Evolutionary conservation across 2,888 invertebrate genomes (phyloP), one percentile per base, ranked within the genome.

Genomic region (Rotaria socialis): DNA sequence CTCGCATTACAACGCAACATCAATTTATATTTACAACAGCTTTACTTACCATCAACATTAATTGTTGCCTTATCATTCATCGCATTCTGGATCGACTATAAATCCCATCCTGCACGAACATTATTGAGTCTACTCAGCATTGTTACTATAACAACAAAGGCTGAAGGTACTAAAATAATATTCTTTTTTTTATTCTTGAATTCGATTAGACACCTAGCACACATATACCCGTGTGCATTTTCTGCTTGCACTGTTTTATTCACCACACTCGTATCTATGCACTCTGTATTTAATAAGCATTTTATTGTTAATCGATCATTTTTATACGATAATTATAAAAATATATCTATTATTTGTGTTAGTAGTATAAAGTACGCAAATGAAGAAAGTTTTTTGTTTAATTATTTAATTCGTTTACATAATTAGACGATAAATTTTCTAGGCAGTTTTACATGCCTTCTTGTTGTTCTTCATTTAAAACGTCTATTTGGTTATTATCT

Each of bases 401-500:
- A 10, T 27, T 67, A 52, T 52, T 52, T 52, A 52, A 67, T 35
- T 67, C 67, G 67, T 67, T 67, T 14, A 67, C 27, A 8, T 16
- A 67, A 14, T 67, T 84, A 84, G 41, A 50, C 84, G 50, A 55
- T 52, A 24, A 41, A 52, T 85, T n/a, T 56, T 56, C 55, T 85
- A 87, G 87, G 87, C 85, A 56, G 84, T 43, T 87, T 85, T 35
- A 84, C 87, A 47, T 87, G 87, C 60, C 84, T 87, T 19, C 85
- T 85, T 60, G 85, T 87, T 50, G 84, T 84, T 74, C 84, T 87
- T 47, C 85, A 85, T 84, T 74, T 87, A n/a, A 87, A 87, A 85
- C 80, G 87, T 58, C 67, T 85, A 84, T 87, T 87, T 74, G 87
- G 87, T 43, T 87, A 87, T 52, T 87, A 87, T 84, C 60, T 87